These are phyloP conservation scores for Malurus elegans DNA, from an alignment of 2,113 vertebrate species.

Conservation along the genomic window DNA sequence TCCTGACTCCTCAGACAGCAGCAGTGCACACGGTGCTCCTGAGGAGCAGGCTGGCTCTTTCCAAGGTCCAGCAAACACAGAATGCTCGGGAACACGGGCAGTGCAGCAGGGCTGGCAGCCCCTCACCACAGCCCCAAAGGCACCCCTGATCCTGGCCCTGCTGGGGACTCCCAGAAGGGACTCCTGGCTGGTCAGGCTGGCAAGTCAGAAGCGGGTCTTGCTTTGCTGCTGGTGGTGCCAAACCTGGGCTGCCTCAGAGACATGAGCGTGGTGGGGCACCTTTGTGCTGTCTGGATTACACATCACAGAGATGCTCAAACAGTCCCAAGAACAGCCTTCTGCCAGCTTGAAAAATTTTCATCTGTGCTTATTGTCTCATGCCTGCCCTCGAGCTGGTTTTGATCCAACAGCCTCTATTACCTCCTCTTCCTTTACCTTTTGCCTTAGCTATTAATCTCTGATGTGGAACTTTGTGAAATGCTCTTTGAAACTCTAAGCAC, in stretches of 20 bases:
- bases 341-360: constrained; percentile 60
- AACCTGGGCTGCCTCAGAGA: neutral
- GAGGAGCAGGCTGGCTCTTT: neutral
- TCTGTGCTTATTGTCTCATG: constrained; percentile 56
- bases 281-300: constrained; percentile 1
- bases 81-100: neutral
- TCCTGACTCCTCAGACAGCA: neutral
- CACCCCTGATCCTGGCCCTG: neutral
- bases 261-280: neutral
- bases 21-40: neutral
- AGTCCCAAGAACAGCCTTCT: constrained; percentile 44
- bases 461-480: constrained; percentile 60
- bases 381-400: constrained; percentile 47
- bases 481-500: constrained; percentile 69
- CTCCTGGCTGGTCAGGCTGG: neutral
- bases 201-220: neutral
- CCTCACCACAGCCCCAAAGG: neutral
- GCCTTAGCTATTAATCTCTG: constrained; percentile 62
- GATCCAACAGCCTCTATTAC: constrained; percentile 52
- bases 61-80: neutral
- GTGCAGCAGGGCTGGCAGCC: neutral
- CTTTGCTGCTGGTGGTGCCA: neutral
- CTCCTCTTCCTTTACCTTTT: constrained; percentile 69
- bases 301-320: constrained; percentile 20
- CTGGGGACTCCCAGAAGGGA: neutral